Conservation (phyloP, 2,113 vertebrate species). For the Anolis sagrei region DNA sequence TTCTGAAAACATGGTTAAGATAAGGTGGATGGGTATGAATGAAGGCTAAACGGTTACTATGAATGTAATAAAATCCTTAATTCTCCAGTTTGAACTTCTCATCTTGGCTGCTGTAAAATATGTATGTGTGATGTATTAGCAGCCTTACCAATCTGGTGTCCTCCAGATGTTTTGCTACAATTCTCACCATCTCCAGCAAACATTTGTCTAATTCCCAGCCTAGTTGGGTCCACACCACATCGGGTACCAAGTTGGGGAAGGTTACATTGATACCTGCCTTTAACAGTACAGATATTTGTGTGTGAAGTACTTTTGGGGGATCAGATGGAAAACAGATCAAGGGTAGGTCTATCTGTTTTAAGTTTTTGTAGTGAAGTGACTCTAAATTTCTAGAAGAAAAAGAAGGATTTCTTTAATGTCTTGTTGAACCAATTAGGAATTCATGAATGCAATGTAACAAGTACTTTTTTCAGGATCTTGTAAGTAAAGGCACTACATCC, state of each 20-base stretch:
- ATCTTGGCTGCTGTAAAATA: not conserved
- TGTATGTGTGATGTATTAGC: not conserved
- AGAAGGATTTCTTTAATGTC: not conserved
- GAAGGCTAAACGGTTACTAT: not conserved
- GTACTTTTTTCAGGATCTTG: too few relatives aligned
- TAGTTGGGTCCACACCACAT: not conserved
- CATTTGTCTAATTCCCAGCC: not conserved
- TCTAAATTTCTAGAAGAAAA: not conserved
- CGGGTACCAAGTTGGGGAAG: not conserved
- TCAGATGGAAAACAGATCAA: not conserved
- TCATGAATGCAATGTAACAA: too few relatives aligned
- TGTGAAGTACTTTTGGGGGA: not conserved
- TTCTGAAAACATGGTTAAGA: not conserved
- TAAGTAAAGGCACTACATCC: too few relatives aligned
- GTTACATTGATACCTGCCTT: not conserved
- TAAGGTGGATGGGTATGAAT: not conserved
- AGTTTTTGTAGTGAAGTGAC: not conserved
- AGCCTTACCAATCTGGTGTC: not conserved
- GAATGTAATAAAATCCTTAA: not conserved
- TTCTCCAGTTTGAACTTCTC: not conserved
- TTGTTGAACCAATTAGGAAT: too few relatives aligned
- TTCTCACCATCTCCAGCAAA: not conserved
- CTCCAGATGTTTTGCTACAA: not conserved
- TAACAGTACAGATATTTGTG: not conserved
- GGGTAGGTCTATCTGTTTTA: not conserved